Evolutionary conservation across 1,140 invertebrate species (phyloP).

Genomic region (Euglossa dilemma): DNA sequence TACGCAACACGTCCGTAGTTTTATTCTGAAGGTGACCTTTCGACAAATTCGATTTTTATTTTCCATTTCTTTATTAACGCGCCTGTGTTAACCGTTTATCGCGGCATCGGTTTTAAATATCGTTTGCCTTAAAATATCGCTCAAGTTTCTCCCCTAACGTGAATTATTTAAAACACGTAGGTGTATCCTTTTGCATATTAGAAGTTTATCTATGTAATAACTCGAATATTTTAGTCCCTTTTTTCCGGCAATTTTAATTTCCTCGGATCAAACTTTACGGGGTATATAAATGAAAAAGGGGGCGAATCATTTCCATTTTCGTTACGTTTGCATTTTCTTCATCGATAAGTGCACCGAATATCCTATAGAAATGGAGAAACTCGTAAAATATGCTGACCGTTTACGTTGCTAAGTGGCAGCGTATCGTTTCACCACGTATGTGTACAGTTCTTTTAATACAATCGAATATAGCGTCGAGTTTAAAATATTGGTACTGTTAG

Average conservation of each 20-base stretch:
- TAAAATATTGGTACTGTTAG: neutral
- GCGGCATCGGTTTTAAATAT: neutral
- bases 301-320: neutral
- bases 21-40: slow-evolving; percentile 57
- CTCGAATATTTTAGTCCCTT: neutral
- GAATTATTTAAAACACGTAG: neutral
- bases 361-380: neutral
- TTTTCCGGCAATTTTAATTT: too few relatives aligned
- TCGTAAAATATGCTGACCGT: neutral
- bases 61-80: slow-evolving; percentile 43
- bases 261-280: neutral
- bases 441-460: neutral
- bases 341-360: neutral
- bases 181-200: neutral
- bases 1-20: neutral
- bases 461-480: neutral
- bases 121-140: neutral
- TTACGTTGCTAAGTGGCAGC: neutral
- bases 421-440: neutral
- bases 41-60: too few relatives aligned
- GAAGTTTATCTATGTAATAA: neutral
- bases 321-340: neutral
- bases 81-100: slow-evolving; percentile 6
- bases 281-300: neutral
- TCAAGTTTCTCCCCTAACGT: neutral